Base-by-base conservation (phyloP, 2,113 vertebrate genomes). In the Gymnocephalus cernua region DNA sequence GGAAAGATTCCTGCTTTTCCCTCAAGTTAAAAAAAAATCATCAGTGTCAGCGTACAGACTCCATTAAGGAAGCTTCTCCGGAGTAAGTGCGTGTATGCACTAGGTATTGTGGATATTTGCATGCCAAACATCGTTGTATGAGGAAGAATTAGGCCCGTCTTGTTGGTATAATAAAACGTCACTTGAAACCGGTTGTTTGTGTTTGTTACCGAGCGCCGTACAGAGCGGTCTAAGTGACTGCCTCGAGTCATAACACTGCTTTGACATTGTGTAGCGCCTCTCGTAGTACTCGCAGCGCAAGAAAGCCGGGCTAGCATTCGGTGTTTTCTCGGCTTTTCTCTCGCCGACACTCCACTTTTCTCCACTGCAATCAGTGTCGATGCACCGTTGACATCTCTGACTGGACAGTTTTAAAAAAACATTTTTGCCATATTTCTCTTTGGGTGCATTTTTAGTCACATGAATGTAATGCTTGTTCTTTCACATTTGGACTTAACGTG, bases 181-280 rank as follows among this genome's bases (percentile, higher is more conserved):
- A 80, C 86, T 86, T 66, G 79, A 80, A 83, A 79, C 73, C 82
- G 88, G 69, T 80, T 90, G 90, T 92, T 90, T 91, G 81, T 91
- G 81, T 89, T 89, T 84, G 83, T 81, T 72, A 57, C 74, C 66
- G 82, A 54, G 86, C 74, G 73, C 68, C 70, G 61, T 85, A 21
- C 86, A 79, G 82, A 82, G 64, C 63, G 86, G 58, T 77, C 38
- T 41, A 11, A 41, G 38, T 62, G 84, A 83, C 82, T 69, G 87
- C 88, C 89, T 87, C 77, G 27, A 91, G 80, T 93, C 91, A 79
- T 80, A 86, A 90, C 81, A 89, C 89, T 91, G 83, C 85, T 84
- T 84, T 94, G 94, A 93, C 94, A 94, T 93, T 94, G 91, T 90
- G 90, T 61, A 81, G 86, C 77, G 76, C 80, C 75, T 83, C 76